phyloP scores from a whole-genome alignment of 92 coral and sea anemone genomes.

The Zoanthus sansibaricus region DNA sequence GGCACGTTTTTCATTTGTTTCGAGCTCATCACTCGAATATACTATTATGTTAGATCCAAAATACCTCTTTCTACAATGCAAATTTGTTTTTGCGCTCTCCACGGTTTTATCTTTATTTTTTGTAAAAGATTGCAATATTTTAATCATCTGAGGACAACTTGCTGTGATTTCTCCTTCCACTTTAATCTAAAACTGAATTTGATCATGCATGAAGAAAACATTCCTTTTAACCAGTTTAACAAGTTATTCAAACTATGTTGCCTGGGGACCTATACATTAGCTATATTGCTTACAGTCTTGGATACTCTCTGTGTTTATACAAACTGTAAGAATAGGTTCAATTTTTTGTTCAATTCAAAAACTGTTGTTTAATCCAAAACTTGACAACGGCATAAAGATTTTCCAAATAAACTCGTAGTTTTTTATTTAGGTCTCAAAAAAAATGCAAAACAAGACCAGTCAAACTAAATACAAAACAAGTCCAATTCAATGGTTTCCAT shows the following conservation, averaged over 20 bases:
- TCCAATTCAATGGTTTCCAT: not conserved
- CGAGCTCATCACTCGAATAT: not conserved
- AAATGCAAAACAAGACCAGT: conserved; percentile 30
- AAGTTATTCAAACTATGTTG: not conserved
- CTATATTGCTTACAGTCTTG: not conserved
- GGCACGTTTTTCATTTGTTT: not conserved
- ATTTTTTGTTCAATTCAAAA: not conserved
- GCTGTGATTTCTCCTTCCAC: not conserved
- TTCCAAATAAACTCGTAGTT: too few species aligned
- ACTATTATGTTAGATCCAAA: not conserved
- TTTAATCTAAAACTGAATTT: not conserved
- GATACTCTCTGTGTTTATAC: not conserved
- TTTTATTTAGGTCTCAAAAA: conserved; percentile 22
- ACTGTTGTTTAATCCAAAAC: not conserved
- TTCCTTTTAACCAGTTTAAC: not conserved
- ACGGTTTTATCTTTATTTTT: not conserved
- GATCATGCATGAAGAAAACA: not conserved
- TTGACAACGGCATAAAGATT: not conserved
- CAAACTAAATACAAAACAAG: conserved; percentile 1
- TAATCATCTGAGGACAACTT: not conserved
- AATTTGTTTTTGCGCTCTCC: not conserved
- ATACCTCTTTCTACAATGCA: not conserved
- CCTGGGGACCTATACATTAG: not conserved
- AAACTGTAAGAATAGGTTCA: not conserved
- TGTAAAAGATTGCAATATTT: not conserved